Evolutionary conservation across 2,797 vertebrate species (phyloP).

Genomic region (Clarias laeviceps): DNA sequence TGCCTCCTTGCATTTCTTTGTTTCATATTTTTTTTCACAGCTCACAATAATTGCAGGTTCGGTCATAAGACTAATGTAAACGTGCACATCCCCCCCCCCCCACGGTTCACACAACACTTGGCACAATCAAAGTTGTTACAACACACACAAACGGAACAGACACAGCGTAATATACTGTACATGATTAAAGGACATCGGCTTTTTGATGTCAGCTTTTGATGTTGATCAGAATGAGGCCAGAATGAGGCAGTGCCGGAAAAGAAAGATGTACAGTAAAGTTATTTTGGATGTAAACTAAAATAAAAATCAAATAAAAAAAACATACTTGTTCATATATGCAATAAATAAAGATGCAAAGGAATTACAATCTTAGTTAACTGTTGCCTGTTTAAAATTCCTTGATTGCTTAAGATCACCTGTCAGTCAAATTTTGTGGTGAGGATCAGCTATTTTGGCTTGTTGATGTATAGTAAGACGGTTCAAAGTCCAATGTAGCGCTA

Average conservation of each 20-base stretch:
- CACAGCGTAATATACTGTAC: neutral
- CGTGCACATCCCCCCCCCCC: neutral
- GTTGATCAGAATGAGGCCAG: constrained; percentile 53
- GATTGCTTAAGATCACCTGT: neutral
- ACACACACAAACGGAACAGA: neutral
- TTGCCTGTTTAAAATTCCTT: neutral
- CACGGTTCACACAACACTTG: neutral
- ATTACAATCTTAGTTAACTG: neutral
- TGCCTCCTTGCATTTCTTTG: neutral
- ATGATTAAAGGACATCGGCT: neutral
- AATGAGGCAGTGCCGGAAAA: constrained; percentile 56
- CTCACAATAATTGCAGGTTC: constrained; percentile 5
- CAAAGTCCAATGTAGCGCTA: no score
- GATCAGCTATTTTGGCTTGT: neutral
- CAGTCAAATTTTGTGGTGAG: neutral
- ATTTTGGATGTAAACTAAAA: neutral
- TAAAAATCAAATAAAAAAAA: no score
- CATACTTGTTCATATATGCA: no score
- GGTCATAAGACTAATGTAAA: constrained; percentile 17
- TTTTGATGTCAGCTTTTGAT: neutral
- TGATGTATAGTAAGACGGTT: neutral
- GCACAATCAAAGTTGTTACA: neutral
- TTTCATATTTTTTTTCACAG: neutral
- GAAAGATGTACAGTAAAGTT: neutral
- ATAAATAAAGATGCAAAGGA: no score